Percentiles rank a stretch among this genome's conserved stretches.
Conservation (phyloP, 2,113 vertebrate species). For the Acanthisitta chloris region DNA sequence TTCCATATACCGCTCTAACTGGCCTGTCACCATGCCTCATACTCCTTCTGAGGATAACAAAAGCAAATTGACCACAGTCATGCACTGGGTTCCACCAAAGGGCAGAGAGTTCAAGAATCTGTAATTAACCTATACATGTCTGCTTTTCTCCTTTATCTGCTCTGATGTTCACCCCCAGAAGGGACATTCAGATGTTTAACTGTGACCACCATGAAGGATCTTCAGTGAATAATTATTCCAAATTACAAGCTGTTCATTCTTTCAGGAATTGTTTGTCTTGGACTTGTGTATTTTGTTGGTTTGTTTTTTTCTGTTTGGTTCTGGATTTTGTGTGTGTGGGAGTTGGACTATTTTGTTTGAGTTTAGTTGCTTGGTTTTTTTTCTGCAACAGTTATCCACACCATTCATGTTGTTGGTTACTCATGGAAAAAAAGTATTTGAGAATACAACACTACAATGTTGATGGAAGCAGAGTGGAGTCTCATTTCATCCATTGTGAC, state of each 20-base stretch:
- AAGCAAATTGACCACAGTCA: not conserved
- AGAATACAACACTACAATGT: fast-evolving
- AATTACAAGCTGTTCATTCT: not conserved
- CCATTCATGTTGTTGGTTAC: not conserved
- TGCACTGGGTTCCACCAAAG: not conserved
- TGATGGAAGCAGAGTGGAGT: not conserved
- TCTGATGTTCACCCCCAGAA: not conserved
- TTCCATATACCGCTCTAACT: not conserved
- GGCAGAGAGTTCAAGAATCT: not conserved
- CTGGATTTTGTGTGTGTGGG: too few relatives aligned
- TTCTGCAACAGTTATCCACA: not conserved
- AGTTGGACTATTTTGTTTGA: too few relatives aligned
- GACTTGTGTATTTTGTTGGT: not conserved
- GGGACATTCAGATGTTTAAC: not conserved
- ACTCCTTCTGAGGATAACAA: not conserved
- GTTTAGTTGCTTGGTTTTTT: too few relatives aligned
- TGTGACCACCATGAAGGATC: not conserved
- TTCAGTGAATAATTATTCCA: not conserved
- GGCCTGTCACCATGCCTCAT: not conserved
- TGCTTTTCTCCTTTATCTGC: not conserved
- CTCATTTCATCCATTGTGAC: not conserved
- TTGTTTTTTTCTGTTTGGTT: not conserved
- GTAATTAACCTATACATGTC: not conserved
- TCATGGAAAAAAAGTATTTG: not conserved
- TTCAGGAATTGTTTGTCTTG: not conserved